These are phyloP conservation scores for Phrynosoma platyrhinos DNA, from an alignment of 2,113 vertebrate species.

Conservation along the genomic window DNA sequence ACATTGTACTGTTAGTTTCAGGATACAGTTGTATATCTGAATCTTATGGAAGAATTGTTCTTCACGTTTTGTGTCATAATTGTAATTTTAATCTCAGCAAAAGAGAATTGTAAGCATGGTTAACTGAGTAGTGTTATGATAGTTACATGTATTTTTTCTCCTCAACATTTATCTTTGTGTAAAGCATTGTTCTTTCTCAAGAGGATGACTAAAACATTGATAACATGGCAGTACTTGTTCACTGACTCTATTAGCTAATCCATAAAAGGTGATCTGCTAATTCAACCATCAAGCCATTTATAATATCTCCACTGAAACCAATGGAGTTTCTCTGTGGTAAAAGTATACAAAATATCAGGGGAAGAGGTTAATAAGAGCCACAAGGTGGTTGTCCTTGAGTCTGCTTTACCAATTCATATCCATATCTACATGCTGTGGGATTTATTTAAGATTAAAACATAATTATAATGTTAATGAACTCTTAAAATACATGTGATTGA, in stretches of 20 bases:
- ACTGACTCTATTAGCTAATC: not conserved
- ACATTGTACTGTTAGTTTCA: slow-evolving; percentile 30
- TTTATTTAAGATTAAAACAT: too few relatives aligned
- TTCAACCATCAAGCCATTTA: not conserved
- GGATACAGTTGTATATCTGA: slow-evolving; percentile 3
- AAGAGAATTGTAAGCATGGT: not conserved
- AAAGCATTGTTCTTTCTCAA: not conserved
- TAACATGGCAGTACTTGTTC: not conserved
- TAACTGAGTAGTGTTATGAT: not conserved
- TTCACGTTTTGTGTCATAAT: rapidly evolving
- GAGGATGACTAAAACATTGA: not conserved
- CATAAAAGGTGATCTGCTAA: rapidly evolving
- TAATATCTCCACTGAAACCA: not conserved
- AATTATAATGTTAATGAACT: too few relatives aligned
- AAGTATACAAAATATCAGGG: too few relatives aligned
- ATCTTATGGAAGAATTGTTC: not conserved
- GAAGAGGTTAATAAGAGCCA: too few relatives aligned
- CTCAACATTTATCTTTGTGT: not conserved
- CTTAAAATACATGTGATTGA: too few relatives aligned
- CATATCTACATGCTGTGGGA: too few relatives aligned
- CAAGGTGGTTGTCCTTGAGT: too few relatives aligned
- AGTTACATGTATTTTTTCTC: not conserved
- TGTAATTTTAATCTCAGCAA: not conserved
- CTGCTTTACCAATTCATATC: too few relatives aligned
- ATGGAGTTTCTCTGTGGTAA: not conserved